phyloP scores from a whole-genome alignment of 1,140 invertebrate genomes.

The Lordiphosa collinella region DNA sequence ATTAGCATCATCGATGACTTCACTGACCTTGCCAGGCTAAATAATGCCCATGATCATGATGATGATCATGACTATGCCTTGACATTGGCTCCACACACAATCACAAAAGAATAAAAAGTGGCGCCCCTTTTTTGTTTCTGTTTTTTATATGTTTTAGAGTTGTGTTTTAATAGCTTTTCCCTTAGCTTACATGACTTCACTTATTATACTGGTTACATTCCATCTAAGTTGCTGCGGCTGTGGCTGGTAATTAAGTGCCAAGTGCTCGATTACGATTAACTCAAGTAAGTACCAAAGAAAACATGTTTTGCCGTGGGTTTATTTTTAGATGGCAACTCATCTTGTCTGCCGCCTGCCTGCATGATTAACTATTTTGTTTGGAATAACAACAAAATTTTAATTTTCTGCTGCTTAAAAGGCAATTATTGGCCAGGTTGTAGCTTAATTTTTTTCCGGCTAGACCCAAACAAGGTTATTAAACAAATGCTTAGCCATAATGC shows the following conservation, averaged over 20 bases:
- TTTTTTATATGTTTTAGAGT: constrained; percentile 9
- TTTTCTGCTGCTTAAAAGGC: constrained; percentile 52
- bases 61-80: constrained; percentile 28
- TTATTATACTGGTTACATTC: constrained; percentile 20
- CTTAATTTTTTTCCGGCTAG: constrained; percentile 34
- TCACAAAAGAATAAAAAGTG: constrained; percentile 13
- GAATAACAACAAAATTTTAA: constrained; percentile 5
- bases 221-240: constrained; percentile 2
- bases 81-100: constrained; percentile 43
- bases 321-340: constrained; percentile 56
- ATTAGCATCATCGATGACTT: constrained; percentile 49
- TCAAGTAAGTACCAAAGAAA: constrained; percentile 32
- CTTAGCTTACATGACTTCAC: constrained; percentile 42
- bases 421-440: constrained; percentile 44
- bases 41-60: constrained; percentile 13
- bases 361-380: constrained; percentile 63
- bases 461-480: constrained; percentile 34
- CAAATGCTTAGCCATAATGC: no score
- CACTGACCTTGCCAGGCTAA: constrained; percentile 49
- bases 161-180: constrained; percentile 21
- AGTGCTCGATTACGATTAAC: constrained; percentile 60
- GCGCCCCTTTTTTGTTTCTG: constrained; percentile 6
- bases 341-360: constrained; percentile 29
- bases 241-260: constrained; percentile 61
- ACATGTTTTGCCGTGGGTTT: constrained; percentile 42